Conservation (phyloP, 35 echinoderm and acorn worm genomes). For the Heliocidaris tuberculata region DNA sequence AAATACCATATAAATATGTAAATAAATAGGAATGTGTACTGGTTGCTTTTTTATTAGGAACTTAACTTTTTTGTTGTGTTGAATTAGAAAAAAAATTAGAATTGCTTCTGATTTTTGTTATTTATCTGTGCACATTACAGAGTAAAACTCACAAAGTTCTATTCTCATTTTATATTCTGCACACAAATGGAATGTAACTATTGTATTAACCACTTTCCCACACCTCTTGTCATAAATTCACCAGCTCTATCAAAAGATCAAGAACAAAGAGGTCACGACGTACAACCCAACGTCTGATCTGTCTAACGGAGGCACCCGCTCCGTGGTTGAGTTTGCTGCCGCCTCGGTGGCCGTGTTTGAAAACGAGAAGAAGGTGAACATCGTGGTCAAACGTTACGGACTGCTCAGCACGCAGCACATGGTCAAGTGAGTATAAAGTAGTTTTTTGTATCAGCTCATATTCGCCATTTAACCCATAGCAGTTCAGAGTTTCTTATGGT, state of each 20-base stretch:
- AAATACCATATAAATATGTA: no score
- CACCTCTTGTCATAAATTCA: background rate
- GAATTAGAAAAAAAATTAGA: no score
- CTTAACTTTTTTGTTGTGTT: no score
- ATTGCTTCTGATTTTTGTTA: no score
- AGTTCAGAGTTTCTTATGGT: no score
- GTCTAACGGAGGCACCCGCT: constrained; percentile 73
- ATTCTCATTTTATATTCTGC: no score
- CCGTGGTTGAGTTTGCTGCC: constrained; percentile 87
- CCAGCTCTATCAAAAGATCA: constrained; percentile 91
- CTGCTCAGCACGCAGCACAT: constrained; percentile 74
- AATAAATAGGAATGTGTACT: no score
- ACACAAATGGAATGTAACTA: background rate
- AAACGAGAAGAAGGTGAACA: constrained; percentile 83
- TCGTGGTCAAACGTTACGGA: constrained; percentile 74
- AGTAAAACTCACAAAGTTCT: no score
- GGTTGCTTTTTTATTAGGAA: no score
- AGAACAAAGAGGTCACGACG: constrained; percentile 78
- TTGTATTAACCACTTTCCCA: background rate
- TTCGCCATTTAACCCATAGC: no score
- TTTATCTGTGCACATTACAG: no score
- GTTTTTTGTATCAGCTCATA: no score
- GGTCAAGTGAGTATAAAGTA: constrained; percentile 65
- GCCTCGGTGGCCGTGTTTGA: constrained; percentile 80
- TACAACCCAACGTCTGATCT: constrained; percentile 58